Percentiles rank a stretch among this genome's conserved stretches.
Evolutionary conservation across 2,797 vertebrate genomes (phyloP).

Genomic region (Gila robusta): DNA sequence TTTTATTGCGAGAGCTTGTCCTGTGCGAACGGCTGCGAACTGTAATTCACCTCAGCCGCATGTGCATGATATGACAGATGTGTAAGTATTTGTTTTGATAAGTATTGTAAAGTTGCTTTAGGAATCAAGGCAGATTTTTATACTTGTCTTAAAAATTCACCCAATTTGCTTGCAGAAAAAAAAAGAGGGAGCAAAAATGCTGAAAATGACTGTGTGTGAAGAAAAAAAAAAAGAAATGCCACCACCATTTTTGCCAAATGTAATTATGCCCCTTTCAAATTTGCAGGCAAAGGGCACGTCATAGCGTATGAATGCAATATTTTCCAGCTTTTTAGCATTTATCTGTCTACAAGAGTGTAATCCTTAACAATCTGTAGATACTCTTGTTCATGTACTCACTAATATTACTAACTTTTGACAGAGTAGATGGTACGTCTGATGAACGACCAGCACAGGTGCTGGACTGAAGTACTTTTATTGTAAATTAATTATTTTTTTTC

Average conservation of each 20-base stretch:
- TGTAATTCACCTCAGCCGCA: slow-evolving; percentile 42
- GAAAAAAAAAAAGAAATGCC: slow-evolving; percentile 10
- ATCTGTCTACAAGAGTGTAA: slow-evolving; percentile 51
- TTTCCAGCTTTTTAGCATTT: slow-evolving; percentile 67
- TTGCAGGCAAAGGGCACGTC: background rate
- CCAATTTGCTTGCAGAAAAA: slow-evolving; percentile 41
- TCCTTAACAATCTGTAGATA: slow-evolving; percentile 46
- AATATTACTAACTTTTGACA: slow-evolving; percentile 47
- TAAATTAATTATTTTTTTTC: slow-evolving; percentile 1
- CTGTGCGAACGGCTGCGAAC: background rate
- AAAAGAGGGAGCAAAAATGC: slow-evolving; percentile 29
- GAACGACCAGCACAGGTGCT: slow-evolving; percentile 37
- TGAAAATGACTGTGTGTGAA: background rate
- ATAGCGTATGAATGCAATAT: slow-evolving; percentile 64
- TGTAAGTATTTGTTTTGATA: slow-evolving; percentile 49
- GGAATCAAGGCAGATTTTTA: slow-evolving; percentile 44
- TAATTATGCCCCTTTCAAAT: slow-evolving; percentile 15
- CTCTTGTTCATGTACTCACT: slow-evolving; percentile 50
- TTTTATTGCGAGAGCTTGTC: background rate
- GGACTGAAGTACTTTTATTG: slow-evolving; percentile 37
- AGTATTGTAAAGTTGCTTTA: slow-evolving; percentile 45
- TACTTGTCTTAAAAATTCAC: slow-evolving; percentile 38
- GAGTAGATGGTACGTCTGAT: slow-evolving; percentile 38
- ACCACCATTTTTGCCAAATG: slow-evolving; percentile 44
- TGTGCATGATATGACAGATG: slow-evolving; percentile 53